Evolutionary conservation across 2,888 invertebrate genomes (phyloP).

Genomic region (Clivina fossor): DNA sequence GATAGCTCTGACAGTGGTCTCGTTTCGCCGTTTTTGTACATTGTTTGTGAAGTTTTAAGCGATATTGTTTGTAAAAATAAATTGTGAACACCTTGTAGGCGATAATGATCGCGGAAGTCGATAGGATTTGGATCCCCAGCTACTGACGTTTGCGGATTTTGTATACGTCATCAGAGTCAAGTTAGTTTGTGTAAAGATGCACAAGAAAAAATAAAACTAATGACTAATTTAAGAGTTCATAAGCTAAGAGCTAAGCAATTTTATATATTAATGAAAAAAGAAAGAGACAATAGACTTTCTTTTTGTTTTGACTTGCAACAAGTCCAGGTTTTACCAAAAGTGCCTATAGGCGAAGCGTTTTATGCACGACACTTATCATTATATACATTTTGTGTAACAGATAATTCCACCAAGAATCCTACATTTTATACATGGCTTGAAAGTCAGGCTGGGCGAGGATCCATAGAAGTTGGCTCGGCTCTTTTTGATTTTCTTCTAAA

Average conservation of each 20-base stretch:
- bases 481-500: slow-evolving; percentile 32
- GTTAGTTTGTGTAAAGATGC: slow-evolving; percentile 36
- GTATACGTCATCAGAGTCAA: no score
- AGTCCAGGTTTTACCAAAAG: slow-evolving; percentile 40
- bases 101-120: no score
- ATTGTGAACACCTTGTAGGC: no score
- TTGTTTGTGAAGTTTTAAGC: no score
- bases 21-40: no score
- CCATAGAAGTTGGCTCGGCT: slow-evolving; percentile 40
- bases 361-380: slow-evolving; percentile 41
- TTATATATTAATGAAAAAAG: slow-evolving; percentile 36
- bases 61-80: no score
- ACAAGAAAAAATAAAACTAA: slow-evolving; percentile 36
- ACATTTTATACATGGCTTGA: slow-evolving; percentile 40
- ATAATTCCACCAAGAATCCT: slow-evolving; percentile 38
- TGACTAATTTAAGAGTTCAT: slow-evolving; percentile 38
- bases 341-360: slow-evolving; percentile 43
- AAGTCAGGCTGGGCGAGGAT: slow-evolving; percentile 36
- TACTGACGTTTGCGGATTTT: slow-evolving; percentile 40
- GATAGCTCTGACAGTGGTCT: no score
- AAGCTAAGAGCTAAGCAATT: slow-evolving; percentile 40
- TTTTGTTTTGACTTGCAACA: slow-evolving; percentile 44
- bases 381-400: slow-evolving; percentile 40
- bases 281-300: slow-evolving; percentile 32
- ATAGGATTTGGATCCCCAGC: slow-evolving; percentile 42